Percentiles rank a stretch among this genome's conserved stretches.
These are phyloP conservation scores for Paracyclopina nana DNA, from an alignment of 1,140 invertebrate genomes.

Conservation along the genomic window DNA sequence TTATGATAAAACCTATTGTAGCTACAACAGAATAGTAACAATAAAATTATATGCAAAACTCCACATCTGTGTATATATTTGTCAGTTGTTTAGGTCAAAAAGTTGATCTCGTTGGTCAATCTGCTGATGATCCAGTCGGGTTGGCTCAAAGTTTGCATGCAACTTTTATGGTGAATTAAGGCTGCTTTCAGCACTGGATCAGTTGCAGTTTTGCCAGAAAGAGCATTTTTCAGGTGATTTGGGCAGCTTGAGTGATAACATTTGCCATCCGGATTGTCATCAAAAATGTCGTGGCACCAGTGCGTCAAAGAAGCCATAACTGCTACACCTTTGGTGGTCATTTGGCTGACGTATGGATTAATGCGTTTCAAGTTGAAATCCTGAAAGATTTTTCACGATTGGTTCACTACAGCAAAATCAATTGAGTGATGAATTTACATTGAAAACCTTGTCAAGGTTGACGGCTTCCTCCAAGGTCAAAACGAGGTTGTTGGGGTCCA, in stretches of 20 bases:
- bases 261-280: neutral
- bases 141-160: neutral
- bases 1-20: too few relatives aligned
- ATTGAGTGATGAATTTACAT: neutral
- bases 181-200: neutral
- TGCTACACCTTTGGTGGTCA: neutral
- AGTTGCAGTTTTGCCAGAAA: neutral
- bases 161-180: neutral
- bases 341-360: neutral
- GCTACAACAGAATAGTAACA: too few relatives aligned
- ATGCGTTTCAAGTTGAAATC: neutral
- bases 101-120: neutral
- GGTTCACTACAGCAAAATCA: too few relatives aligned
- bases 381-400: too few relatives aligned
- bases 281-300: neutral
- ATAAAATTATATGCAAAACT: too few relatives aligned
- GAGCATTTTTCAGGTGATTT: neutral
- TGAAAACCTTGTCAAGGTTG: neutral
- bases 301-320: neutral
- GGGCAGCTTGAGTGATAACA: neutral
- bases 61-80: too few relatives aligned
- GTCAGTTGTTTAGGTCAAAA: too few relatives aligned
- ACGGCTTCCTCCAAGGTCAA: neutral
- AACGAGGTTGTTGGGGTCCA: neutral
- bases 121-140: neutral